Conservation (phyloP, 2,113 vertebrate species). For the Lonchura striata region DNA sequence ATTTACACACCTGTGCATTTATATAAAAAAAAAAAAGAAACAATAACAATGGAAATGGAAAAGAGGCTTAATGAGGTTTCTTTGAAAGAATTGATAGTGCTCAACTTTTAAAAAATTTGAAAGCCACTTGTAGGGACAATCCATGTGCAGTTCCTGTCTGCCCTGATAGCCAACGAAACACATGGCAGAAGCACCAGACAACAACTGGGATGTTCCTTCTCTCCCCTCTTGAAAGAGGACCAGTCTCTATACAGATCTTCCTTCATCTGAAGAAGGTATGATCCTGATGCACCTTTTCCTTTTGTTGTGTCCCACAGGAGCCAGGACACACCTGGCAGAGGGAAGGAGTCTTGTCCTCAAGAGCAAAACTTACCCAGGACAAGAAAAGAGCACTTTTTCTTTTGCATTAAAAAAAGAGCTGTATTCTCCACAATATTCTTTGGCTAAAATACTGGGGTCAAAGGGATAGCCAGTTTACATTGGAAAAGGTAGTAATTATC, state of each 20-base stretch:
- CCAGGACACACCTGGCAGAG: not conserved
- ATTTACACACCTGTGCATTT: not conserved
- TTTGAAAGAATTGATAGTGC: not conserved
- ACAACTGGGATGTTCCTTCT: not conserved
- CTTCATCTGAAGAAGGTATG: not conserved
- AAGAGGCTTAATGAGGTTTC: not conserved
- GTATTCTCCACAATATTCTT: not conserved
- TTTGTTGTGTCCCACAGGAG: not conserved
- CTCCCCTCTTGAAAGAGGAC: not conserved
- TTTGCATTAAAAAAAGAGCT: not conserved
- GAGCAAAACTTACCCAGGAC: not conserved
- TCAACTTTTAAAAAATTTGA: not conserved
- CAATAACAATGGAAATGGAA: not conserved
- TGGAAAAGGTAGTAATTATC: conserved; percentile 14
- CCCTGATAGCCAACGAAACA: not conserved
- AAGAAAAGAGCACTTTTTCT: not conserved
- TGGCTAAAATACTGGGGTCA: conserved; percentile 4
- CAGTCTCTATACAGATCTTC: not conserved
- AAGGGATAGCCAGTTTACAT: not conserved
- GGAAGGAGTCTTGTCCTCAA: not conserved
- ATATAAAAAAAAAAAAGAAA: not conserved
- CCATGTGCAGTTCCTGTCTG: not conserved
- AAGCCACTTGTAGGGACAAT: not conserved
- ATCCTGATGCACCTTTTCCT: not conserved
- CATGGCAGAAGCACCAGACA: not conserved